These are phyloP conservation scores for Drosophila rhopaloa DNA, from an alignment of 1,140 invertebrate genomes.

Conservation along the genomic window DNA sequence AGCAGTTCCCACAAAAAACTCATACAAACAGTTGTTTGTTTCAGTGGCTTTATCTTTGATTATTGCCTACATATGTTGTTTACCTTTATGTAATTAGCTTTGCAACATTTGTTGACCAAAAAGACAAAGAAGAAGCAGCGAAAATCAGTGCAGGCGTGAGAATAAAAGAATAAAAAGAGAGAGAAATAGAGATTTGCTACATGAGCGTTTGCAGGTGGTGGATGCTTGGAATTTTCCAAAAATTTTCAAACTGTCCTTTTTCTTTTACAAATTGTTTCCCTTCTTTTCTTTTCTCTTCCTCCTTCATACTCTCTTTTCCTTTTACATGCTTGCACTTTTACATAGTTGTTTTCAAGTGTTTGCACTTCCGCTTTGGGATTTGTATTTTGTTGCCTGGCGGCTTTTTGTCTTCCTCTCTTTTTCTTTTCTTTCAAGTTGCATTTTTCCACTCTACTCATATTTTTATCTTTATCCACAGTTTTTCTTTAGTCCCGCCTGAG, in stretches of 20 bases:
- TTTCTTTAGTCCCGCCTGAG: neutral
- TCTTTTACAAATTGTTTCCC: conserved; percentile 8
- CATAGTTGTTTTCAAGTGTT: conserved; percentile 68
- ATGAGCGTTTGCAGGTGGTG: conserved; percentile 25
- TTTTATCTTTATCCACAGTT: conserved; percentile 13
- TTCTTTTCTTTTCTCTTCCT: conserved; percentile 1
- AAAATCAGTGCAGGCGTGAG: conserved; percentile 34
- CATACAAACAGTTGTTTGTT: conserved; percentile 20
- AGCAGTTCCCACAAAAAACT: conserved; percentile 48
- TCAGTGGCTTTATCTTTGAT: conserved; percentile 19
- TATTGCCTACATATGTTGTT: conserved; percentile 75
- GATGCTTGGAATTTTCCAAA: conserved; percentile 81
- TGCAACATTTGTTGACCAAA: conserved; percentile 54
- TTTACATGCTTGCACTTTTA: conserved; percentile 37
- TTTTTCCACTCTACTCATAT: conserved; percentile 27
- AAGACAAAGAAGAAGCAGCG: conserved; percentile 6
- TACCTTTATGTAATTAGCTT: conserved; percentile 82
- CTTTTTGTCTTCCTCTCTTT: conserved; percentile 5
- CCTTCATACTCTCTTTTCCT: conserved; percentile 7
- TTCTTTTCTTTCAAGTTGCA: conserved; percentile 37
- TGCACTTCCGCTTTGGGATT: conserved; percentile 70
- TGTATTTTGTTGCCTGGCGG: conserved; percentile 30
- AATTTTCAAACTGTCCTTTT: conserved; percentile 53
- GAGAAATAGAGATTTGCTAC: neutral
- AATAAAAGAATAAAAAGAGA: conserved; percentile 2